These are phyloP conservation scores for Iphiclides podalirius DNA, from an alignment of 2,888 invertebrate species.

Conservation along the genomic window DNA sequence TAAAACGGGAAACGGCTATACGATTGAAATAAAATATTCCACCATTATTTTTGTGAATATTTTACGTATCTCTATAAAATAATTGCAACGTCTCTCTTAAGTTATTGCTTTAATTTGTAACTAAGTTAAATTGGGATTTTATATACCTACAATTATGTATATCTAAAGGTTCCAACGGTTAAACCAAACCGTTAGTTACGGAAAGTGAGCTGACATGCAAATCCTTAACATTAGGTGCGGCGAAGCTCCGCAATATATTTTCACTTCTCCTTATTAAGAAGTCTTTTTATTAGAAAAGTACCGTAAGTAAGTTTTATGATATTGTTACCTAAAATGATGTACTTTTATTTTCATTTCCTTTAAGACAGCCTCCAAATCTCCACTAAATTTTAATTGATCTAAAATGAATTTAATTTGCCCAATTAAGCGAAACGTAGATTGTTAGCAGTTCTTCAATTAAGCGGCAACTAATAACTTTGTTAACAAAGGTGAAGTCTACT, in stretches of 20 bases:
- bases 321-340: constrained; percentile 7
- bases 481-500: constrained; percentile 61
- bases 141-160: constrained; percentile 43
- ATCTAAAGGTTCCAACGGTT: constrained; percentile 44
- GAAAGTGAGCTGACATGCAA: constrained; percentile 73
- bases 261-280: constrained; percentile 19
- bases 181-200: constrained; percentile 66
- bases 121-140: constrained; percentile 35
- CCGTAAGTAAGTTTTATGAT: constrained; percentile 5
- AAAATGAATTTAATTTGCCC: constrained; percentile 34
- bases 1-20: background rate
- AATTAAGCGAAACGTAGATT: constrained; percentile 58
- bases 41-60: too few relatives aligned
- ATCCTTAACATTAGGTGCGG: constrained; percentile 56
- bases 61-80: too few relatives aligned
- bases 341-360: constrained; percentile 2
- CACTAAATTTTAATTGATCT: constrained; percentile 33
- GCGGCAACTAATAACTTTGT: constrained; percentile 61
- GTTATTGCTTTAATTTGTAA: constrained; percentile 16
- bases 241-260: constrained; percentile 20
- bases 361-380: constrained; percentile 22
- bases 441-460: constrained; percentile 50
- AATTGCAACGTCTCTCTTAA: background rate
- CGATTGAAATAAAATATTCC: too few relatives aligned
- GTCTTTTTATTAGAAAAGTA: constrained; percentile 25